A percentile compares a stretch with the other conserved stretches of the same genome.
phyloP scores from a whole-genome alignment of 2,888 invertebrate species.

The Epinotia brunnichana region DNA sequence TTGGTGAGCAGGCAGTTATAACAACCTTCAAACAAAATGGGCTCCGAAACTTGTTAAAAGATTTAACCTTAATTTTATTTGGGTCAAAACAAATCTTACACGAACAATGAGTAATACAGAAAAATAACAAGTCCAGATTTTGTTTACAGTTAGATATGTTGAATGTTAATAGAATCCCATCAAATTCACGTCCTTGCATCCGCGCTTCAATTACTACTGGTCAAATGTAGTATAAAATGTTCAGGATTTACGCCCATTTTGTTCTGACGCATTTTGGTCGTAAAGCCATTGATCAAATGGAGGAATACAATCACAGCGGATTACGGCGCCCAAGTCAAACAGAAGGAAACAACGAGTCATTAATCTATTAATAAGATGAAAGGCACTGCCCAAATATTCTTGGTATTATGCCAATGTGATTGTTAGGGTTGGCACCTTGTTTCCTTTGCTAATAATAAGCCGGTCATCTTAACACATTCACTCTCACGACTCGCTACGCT shows the following conservation, averaged over 20 bases:
- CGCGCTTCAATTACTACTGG: background rate
- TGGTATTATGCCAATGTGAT: conserved; percentile 35
- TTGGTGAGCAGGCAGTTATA: too few species aligned
- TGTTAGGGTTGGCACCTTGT: conserved; percentile 11
- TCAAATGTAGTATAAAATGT: background rate
- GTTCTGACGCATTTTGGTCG: background rate
- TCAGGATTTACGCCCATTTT: background rate
- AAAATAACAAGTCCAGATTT: background rate
- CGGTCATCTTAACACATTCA: too few species aligned
- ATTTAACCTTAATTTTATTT: background rate
- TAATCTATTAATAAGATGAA: conserved; percentile 44
- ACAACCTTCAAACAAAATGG: too few species aligned
- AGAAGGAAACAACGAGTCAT: conserved; percentile 36
- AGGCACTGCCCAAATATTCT: conserved; percentile 36
- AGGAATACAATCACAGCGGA: conserved; percentile 28
- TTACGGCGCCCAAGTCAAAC: conserved; percentile 34
- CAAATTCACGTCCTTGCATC: background rate
- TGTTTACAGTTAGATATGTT: background rate
- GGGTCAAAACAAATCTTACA: background rate
- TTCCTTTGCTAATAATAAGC: background rate
- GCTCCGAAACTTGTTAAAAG: too few species aligned
- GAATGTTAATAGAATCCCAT: conserved; percentile 3
- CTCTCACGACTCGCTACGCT: too few species aligned
- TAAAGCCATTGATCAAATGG: conserved; percentile 37
- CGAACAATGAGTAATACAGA: background rate